Conservation (phyloP, 2,113 vertebrate genomes). For the Kobus ellipsiprymnus region DNA sequence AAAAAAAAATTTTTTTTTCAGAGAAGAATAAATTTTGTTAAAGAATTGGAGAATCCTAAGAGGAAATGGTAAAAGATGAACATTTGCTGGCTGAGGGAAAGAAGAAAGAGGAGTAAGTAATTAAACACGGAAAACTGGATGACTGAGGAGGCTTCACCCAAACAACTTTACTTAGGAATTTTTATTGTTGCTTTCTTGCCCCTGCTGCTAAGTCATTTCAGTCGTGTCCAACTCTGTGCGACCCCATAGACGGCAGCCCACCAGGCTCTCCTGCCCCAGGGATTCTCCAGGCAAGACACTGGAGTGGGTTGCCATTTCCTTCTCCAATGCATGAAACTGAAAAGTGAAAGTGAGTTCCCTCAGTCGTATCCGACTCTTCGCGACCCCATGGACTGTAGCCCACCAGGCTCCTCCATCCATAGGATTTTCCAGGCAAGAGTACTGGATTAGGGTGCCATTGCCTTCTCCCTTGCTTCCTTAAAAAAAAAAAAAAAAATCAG, state of each 20-base stretch:
- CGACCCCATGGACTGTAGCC: neutral
- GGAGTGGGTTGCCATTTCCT: neutral
- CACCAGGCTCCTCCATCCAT: neutral
- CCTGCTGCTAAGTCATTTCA: neutral
- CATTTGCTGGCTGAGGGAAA: neutral
- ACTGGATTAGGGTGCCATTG: neutral
- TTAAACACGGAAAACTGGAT: neutral
- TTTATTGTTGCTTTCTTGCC: neutral
- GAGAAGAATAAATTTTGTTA: neutral
- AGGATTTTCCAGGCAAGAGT: neutral
- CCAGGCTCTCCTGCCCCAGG: neutral
- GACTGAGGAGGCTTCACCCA: neutral
- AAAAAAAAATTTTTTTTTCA: neutral
- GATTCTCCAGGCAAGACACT: neutral
- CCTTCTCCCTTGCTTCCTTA: neutral
- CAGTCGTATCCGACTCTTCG: fast-evolving
- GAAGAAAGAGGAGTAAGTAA: neutral
- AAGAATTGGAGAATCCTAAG: neutral
- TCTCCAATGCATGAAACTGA: neutral
- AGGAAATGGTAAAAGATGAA: neutral
- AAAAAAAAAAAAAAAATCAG: neutral
- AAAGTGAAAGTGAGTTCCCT: neutral
- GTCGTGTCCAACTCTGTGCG: fast-evolving
- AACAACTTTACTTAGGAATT: neutral
- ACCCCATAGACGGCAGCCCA: neutral